These are phyloP conservation scores for Gymnocheta viridis DNA, from an alignment of 2,888 invertebrate species.

Conservation along the genomic window DNA sequence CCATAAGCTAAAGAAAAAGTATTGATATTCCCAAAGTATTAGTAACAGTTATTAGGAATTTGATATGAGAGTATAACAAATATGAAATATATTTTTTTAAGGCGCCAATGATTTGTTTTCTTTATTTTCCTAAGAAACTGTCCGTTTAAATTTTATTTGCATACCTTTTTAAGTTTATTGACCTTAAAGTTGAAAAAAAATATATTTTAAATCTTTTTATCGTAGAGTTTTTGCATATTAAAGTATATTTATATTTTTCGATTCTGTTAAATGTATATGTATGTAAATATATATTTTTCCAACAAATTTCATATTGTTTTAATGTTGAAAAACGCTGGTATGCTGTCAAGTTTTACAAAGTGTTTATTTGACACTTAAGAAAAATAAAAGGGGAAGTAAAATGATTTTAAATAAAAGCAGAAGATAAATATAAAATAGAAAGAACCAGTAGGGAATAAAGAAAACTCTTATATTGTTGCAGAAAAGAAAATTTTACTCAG, in stretches of 20 bases:
- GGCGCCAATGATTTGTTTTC: too few relatives aligned
- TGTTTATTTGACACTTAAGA: conserved; percentile 66
- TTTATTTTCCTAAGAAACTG: not conserved
- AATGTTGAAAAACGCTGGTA: conserved; percentile 46
- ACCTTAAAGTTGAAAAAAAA: not conserved
- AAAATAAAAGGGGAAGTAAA: conserved; percentile 30
- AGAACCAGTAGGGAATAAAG: not conserved
- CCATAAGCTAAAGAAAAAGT: conserved; percentile 8
- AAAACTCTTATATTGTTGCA: too few relatives aligned
- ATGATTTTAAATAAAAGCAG: conserved; percentile 7
- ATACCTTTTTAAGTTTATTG: not conserved
- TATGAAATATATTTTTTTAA: not conserved
- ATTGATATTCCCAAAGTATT: not conserved
- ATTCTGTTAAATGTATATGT: not conserved
- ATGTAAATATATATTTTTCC: not conserved
- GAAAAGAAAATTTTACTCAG: not conserved
- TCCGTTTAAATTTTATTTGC: not conserved
- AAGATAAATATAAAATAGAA: not conserved
- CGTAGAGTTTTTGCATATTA: not conserved
- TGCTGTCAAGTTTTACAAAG: conserved; percentile 51
- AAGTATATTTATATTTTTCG: conserved; percentile 6
- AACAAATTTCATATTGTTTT: conserved; percentile 65
- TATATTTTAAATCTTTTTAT: not conserved
- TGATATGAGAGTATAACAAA: not conserved
- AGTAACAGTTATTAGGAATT: not conserved